These are phyloP conservation scores for Cottus gobio DNA, from an alignment of 2,113 vertebrate genomes.

Conservation along the genomic window DNA sequence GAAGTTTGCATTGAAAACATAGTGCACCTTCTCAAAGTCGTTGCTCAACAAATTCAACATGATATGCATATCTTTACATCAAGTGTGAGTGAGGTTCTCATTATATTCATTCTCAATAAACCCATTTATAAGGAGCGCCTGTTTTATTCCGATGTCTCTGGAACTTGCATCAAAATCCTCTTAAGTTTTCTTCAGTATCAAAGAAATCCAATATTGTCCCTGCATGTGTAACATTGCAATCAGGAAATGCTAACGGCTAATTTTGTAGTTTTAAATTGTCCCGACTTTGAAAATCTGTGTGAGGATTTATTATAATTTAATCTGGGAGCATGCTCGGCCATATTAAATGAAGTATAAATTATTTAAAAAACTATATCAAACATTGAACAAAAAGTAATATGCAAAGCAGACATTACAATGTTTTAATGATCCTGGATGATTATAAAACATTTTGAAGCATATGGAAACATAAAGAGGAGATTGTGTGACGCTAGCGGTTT, in stretches of 20 bases:
- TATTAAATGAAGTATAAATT: conserved; percentile 14
- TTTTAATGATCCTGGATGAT: conserved; percentile 17
- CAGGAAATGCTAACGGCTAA: background rate
- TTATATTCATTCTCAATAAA: background rate
- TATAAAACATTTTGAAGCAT: conserved; percentile 26
- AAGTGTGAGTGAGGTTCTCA: background rate
- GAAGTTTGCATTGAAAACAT: background rate
- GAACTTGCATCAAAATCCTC: background rate
- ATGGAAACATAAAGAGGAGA: background rate
- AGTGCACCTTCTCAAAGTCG: background rate
- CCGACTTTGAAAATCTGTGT: background rate
- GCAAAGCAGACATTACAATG: background rate
- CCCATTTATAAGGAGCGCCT: background rate
- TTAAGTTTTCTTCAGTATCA: background rate
- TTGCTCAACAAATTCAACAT: background rate
- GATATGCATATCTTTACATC: background rate
- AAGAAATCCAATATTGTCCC: background rate
- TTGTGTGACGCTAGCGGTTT: background rate
- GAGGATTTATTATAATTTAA: background rate
- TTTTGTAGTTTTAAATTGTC: background rate
- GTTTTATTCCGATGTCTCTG: no score
- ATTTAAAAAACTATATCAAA: conserved; percentile 9
- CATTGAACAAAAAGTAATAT: background rate
- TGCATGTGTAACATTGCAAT: background rate
- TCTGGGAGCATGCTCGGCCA: conserved; percentile 1